These are phyloP conservation scores for Lasioglossum albipes DNA, from an alignment of 1,140 invertebrate species.

Conservation along the genomic window DNA sequence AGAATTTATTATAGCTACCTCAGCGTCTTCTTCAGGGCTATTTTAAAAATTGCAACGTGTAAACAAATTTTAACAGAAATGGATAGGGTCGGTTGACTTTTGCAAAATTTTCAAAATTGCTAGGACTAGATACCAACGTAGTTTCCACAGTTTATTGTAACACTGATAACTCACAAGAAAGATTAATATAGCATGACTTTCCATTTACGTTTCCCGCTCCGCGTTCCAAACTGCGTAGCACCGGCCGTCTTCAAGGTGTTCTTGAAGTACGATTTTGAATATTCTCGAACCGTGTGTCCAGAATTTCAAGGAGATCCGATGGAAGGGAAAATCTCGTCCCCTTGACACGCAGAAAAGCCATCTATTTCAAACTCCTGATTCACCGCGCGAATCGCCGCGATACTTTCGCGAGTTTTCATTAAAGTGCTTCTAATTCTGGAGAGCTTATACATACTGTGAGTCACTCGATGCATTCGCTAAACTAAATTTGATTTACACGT, in stretches of 20 bases:
- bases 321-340: background rate
- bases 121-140: too few relatives aligned
- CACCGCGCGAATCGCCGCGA: slow-evolving; percentile 19
- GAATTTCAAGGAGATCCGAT: background rate
- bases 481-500: slow-evolving; percentile 26
- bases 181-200: background rate
- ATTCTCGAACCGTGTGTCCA: background rate
- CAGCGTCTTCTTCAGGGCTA: too few relatives aligned
- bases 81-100: too few relatives aligned
- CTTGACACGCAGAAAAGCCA: slow-evolving; percentile 8
- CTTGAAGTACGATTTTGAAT: too few relatives aligned
- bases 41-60: too few relatives aligned
- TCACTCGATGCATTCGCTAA: slow-evolving; percentile 21
- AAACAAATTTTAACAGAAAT: too few relatives aligned
- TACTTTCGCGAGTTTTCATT: slow-evolving; percentile 32
- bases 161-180: too few relatives aligned
- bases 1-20: too few relatives aligned
- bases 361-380: slow-evolving; percentile 56
- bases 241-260: background rate
- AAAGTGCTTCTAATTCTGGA: slow-evolving; percentile 47
- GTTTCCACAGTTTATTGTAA: too few relatives aligned
- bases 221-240: too few relatives aligned
- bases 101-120: too few relatives aligned
- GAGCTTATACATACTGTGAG: slow-evolving; percentile 27
- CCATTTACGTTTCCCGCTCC: background rate